Evolutionary conservation across 2,888 invertebrate genomes (phyloP).

Genomic region (Strigamia transsilvanica): DNA sequence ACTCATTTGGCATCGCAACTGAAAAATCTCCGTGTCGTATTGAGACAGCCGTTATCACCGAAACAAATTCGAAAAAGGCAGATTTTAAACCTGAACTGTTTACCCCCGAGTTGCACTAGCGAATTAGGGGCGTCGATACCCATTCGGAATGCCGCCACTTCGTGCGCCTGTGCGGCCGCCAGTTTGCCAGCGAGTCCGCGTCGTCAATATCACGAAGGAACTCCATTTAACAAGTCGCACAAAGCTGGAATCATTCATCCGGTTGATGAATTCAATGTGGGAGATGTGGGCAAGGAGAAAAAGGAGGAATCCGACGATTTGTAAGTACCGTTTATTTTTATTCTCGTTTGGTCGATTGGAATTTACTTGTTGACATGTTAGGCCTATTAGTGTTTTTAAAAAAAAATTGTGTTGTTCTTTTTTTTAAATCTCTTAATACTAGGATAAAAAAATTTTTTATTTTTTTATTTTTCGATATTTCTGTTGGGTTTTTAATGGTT

Average conservation of each 20-base stretch:
- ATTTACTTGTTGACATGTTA: neutral
- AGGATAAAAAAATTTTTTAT: neutral
- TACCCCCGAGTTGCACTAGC: neutral
- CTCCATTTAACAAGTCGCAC: slow-evolving; percentile 7
- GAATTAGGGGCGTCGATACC: neutral
- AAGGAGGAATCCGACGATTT: neutral
- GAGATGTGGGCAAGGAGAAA: neutral
- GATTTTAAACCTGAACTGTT: neutral
- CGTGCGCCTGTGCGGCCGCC: neutral
- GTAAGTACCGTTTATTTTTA: neutral
- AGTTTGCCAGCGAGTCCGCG: neutral
- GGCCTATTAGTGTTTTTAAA: neutral
- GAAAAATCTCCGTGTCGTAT: slow-evolving; percentile 50
- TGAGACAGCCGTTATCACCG: slow-evolving; percentile 50
- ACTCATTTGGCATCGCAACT: slow-evolving; percentile 52
- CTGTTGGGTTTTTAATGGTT: neutral
- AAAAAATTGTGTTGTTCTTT: neutral
- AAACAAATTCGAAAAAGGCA: slow-evolving; percentile 46
- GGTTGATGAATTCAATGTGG: slow-evolving; percentile 41
- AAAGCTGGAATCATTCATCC: slow-evolving; percentile 50
- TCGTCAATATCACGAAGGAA: slow-evolving; percentile 27
- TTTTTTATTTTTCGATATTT: no score
- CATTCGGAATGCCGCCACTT: neutral
- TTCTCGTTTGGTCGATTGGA: neutral
- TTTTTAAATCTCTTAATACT: neutral